phyloP scores from a whole-genome alignment of 1,140 invertebrate species.

The Hormaphis cornu region DNA sequence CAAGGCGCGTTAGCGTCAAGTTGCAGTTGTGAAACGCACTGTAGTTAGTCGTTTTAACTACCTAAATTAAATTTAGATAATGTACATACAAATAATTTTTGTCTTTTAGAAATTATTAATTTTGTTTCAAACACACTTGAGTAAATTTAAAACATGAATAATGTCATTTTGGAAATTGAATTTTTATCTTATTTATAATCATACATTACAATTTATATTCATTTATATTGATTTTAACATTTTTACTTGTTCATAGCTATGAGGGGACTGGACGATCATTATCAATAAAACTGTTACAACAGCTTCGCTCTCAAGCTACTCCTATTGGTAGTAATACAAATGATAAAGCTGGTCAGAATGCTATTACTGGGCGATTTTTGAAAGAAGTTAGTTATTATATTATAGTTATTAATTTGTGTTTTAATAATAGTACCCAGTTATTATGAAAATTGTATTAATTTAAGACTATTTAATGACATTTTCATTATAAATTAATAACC shows the following conservation, averaged over 20 bases:
- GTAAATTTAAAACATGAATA: too few species aligned
- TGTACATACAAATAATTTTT: too few species aligned
- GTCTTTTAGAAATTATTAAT: too few species aligned
- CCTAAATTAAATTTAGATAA: too few species aligned
- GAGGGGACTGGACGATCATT: constrained; percentile 96
- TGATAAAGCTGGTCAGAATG: constrained; percentile 41
- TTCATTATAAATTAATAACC: not conserved
- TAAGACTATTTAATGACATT: not conserved
- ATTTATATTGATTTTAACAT: not conserved
- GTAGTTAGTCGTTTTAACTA: too few species aligned
- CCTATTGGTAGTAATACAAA: constrained; percentile 44
- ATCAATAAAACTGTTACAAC: constrained; percentile 88
- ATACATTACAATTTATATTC: too few species aligned
- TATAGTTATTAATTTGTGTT: not conserved
- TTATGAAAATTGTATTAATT: not conserved
- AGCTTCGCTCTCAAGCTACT: constrained; percentile 59
- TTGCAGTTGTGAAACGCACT: too few species aligned
- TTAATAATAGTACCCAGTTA: not conserved
- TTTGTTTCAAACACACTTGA: too few species aligned
- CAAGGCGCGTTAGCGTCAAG: too few species aligned
- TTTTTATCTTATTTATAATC: too few species aligned
- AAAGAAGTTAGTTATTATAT: constrained; percentile 43
- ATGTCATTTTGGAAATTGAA: too few species aligned
- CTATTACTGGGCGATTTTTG: constrained; percentile 47
- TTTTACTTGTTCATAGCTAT: constrained; percentile 50